Conservation (phyloP, 2,888 invertebrate species). For the Hoplodrina ambigua region DNA sequence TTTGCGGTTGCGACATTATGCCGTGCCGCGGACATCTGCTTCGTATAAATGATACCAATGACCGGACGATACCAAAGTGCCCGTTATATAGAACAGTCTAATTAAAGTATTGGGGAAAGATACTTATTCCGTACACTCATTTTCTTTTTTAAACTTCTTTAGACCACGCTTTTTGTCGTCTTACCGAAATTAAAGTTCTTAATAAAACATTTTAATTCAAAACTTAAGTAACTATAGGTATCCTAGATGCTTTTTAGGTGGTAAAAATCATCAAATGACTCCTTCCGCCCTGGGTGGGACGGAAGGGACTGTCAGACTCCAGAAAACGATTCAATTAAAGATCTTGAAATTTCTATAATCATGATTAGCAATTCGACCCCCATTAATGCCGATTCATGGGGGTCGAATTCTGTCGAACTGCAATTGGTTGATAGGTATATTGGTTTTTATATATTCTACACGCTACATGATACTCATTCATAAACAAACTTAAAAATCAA, state of each 20-base stretch:
- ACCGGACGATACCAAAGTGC: slow-evolving; percentile 59
- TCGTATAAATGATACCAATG: slow-evolving; percentile 64
- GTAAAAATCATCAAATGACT: too few relatives aligned
- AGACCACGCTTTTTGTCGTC: too few relatives aligned
- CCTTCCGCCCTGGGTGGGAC: too few relatives aligned
- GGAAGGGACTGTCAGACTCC: too few relatives aligned
- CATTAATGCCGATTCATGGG: too few relatives aligned
- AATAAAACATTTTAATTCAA: background rate
- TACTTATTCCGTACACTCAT: slow-evolving; percentile 15
- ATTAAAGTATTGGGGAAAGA: slow-evolving; percentile 51
- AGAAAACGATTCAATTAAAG: background rate
- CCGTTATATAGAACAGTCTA: slow-evolving; percentile 54
- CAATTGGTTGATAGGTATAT: background rate
- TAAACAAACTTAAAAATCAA: background rate
- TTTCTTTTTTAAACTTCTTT: background rate
- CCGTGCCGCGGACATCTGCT: slow-evolving; percentile 67
- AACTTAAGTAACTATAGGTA: background rate
- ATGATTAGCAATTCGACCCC: background rate
- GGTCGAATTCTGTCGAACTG: background rate
- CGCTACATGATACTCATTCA: too few relatives aligned
- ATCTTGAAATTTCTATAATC: background rate
- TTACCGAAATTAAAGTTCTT: background rate
- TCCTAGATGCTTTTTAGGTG: background rate
- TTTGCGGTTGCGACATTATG: slow-evolving; percentile 69
- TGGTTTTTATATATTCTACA: background rate